Evolutionary conservation across 2,888 invertebrate genomes (phyloP).

Genomic region (Sarcophaga rosellei): DNA sequence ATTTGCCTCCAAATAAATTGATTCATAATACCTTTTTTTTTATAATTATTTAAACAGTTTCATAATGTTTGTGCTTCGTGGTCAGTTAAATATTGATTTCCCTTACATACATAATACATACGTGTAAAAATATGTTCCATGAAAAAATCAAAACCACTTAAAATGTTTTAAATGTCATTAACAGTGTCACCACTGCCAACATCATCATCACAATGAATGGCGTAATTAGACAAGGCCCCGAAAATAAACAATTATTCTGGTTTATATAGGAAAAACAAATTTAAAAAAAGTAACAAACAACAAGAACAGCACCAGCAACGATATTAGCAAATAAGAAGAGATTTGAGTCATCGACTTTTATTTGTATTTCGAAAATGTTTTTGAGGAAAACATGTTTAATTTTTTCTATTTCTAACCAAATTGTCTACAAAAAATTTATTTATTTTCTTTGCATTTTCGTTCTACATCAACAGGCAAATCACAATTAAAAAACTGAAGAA

Average conservation of each 20-base stretch:
- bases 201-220: neutral
- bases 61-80: too few relatives aligned
- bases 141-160: conserved; percentile 9
- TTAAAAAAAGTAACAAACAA: too few relatives aligned
- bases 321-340: neutral
- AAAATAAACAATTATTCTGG: neutral
- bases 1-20: too few relatives aligned
- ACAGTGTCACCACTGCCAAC: conserved; percentile 1
- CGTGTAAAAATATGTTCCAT: neutral
- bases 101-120: neutral
- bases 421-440: neutral
- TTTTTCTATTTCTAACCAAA: neutral
- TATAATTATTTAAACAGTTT: too few relatives aligned
- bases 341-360: conserved; percentile 5
- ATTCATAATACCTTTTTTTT: too few relatives aligned
- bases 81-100: conserved; percentile 2
- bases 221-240: neutral
- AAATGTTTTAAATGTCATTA: conserved; percentile 45
- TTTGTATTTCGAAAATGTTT: neutral
- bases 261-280: neutral
- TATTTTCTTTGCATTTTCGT: neutral
- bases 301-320: neutral
- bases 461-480: conserved; percentile 48
- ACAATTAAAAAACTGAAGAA: neutral
- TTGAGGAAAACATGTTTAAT: neutral